Evolutionary conservation across 2,113 vertebrate species (phyloP).

Genomic region (Nothobranchius furzeri): DNA sequence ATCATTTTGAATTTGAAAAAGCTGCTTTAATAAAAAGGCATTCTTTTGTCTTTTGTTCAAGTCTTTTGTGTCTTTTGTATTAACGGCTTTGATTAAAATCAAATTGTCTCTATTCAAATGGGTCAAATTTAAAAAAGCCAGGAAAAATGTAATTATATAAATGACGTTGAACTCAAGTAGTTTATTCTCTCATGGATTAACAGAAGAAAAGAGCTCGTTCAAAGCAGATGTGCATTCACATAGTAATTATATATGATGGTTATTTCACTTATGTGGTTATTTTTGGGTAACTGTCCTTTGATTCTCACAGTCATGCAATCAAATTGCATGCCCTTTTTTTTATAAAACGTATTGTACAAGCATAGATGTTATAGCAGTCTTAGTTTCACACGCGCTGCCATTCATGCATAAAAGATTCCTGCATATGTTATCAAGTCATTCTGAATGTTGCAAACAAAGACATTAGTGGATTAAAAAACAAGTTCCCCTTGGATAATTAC

Average conservation of each 20-base stretch:
- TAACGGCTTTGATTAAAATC: conserved; percentile 14
- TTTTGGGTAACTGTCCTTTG: background rate
- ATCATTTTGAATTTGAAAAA: background rate
- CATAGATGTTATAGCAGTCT: conserved; percentile 9
- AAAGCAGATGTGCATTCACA: too few relatives aligned
- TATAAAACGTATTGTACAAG: conserved; percentile 48
- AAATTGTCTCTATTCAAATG: background rate
- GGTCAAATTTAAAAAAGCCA: too few relatives aligned
- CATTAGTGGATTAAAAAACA: background rate
- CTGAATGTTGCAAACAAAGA: conserved; percentile 5
- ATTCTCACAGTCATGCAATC: conserved; percentile 35
- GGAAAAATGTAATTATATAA: too few relatives aligned
- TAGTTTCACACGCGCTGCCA: conserved; percentile 35
- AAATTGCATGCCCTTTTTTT: conserved; percentile 51
- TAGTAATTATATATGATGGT: too few relatives aligned
- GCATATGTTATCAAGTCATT: conserved; percentile 43
- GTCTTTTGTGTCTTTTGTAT: conserved; percentile 7
- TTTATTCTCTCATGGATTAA: too few relatives aligned
- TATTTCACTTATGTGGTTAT: too few relatives aligned
- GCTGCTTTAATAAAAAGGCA: conserved; percentile 3
- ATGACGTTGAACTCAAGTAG: too few relatives aligned
- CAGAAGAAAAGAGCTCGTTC: too few relatives aligned
- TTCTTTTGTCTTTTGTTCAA: conserved; percentile 3
- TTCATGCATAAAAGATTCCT: conserved; percentile 20
- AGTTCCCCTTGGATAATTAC: background rate